phyloP scores from a whole-genome alignment of 2,113 vertebrate species.

The Gila orcuttii region DNA sequence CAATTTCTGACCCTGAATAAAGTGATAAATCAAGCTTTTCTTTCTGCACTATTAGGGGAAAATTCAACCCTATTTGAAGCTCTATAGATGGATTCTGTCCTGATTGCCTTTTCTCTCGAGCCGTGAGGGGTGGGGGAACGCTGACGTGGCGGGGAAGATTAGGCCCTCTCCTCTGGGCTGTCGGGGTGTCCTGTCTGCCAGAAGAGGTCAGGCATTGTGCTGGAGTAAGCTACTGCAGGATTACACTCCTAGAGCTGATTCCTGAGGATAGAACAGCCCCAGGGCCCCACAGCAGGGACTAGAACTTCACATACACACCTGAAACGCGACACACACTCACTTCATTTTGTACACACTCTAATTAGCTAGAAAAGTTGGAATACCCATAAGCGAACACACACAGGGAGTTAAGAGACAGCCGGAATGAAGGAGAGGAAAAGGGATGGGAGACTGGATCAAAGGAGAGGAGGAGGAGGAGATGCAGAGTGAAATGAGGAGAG shows the following conservation, averaged over 20 bases:
- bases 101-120: conserved; percentile 39
- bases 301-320: conserved; percentile 15
- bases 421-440: neutral
- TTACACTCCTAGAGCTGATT: conserved; percentile 46
- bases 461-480: conserved; percentile 4
- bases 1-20: neutral
- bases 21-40: neutral
- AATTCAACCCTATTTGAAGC: neutral
- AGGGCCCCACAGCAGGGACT: neutral
- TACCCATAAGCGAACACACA: conserved; percentile 15
- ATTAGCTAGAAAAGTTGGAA: conserved; percentile 16
- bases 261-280: conserved; percentile 30
- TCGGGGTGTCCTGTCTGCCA: conserved; percentile 45
- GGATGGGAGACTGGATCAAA: conserved; percentile 4
- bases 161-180: conserved; percentile 43
- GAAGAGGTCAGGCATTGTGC: conserved; percentile 58
- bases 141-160: conserved; percentile 34
- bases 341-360: conserved; percentile 1
- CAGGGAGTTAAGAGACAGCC: neutral
- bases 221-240: conserved; percentile 54
- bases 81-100: conserved; percentile 37
- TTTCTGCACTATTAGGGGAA: conserved; percentile 2
- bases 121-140: neutral
- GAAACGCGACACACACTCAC: neutral
- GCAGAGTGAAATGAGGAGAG: neutral